These are phyloP conservation scores for Choreutis nemorana DNA, from an alignment of 2,888 invertebrate species.

Conservation along the genomic window DNA sequence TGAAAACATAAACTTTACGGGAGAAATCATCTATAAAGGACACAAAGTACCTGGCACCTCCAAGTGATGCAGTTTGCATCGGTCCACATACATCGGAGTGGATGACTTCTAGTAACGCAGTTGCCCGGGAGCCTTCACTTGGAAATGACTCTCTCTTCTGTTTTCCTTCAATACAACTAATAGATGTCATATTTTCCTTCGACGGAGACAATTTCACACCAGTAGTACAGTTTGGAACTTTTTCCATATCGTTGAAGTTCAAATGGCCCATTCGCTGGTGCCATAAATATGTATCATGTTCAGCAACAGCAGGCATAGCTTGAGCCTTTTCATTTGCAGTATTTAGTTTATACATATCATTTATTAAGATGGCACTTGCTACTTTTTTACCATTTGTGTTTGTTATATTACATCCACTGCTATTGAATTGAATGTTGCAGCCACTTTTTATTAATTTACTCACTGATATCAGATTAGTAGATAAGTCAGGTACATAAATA, in stretches of 20 bases:
- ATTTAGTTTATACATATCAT: slow-evolving; percentile 9
- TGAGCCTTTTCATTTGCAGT: slow-evolving; percentile 7
- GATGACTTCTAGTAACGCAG: slow-evolving; percentile 4
- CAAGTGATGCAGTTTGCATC: slow-evolving; percentile 3
- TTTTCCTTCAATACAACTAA: slow-evolving; percentile 1
- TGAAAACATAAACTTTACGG: slow-evolving; percentile 2
- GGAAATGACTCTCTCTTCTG: slow-evolving; percentile 9
- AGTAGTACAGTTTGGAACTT: slow-evolving; percentile 5
- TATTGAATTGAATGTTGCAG: slow-evolving; percentile 7
- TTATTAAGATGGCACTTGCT: slow-evolving; percentile 5
- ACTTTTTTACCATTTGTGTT: slow-evolving; percentile 4
- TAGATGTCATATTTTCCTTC: background rate
- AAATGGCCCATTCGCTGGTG: slow-evolving; percentile 11
- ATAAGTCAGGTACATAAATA: slow-evolving; percentile 9
- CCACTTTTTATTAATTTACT: slow-evolving; percentile 9
- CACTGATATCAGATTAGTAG: slow-evolving; percentile 11
- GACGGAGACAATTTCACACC: slow-evolving; percentile 1
- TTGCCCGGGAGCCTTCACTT: slow-evolving; percentile 9
- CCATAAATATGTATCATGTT: slow-evolving; percentile 10
- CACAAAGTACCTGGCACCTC: slow-evolving; percentile 5
- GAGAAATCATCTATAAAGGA: slow-evolving; percentile 6
- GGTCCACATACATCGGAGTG: slow-evolving; percentile 5
- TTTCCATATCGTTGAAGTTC: slow-evolving; percentile 9
- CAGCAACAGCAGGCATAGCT: slow-evolving; percentile 7
- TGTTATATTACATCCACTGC: slow-evolving; percentile 8